These are phyloP conservation scores for Neoascia interrupta DNA, from an alignment of 2,888 invertebrate genomes.

Conservation along the genomic window DNA sequence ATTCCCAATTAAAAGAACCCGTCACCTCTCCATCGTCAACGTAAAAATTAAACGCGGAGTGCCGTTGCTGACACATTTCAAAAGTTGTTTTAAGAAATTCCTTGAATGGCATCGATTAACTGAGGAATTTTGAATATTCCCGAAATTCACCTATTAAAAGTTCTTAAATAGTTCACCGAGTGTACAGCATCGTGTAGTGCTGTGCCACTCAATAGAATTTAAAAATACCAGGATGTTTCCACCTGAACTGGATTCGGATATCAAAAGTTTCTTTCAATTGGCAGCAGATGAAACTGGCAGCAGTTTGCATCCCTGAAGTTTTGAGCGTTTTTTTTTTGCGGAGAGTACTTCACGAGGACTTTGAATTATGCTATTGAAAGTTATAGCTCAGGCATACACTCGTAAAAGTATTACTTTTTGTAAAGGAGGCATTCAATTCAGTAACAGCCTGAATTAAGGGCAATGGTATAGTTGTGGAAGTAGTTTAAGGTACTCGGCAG, in stretches of 20 bases:
- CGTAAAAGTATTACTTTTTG: too few relatives aligned
- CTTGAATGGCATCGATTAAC: conserved; percentile 57
- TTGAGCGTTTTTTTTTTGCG: not conserved
- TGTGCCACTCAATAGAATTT: conserved; percentile 9
- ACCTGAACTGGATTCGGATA: not conserved
- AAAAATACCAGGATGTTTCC: conserved; percentile 34
- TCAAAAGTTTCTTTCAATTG: conserved; percentile 48
- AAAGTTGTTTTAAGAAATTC: conserved; percentile 49
- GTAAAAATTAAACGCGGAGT: too few relatives aligned
- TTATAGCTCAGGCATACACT: too few relatives aligned
- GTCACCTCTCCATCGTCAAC: not conserved
- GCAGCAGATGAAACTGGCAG: conserved; percentile 57
- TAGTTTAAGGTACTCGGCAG: too few relatives aligned
- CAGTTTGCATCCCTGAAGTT: too few relatives aligned
- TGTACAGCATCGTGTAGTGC: too few relatives aligned
- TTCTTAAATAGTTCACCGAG: conserved; percentile 42
- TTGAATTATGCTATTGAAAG: too few relatives aligned
- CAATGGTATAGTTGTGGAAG: too few relatives aligned
- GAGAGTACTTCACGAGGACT: too few relatives aligned
- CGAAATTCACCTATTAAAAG: conserved; percentile 39
- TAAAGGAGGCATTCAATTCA: too few relatives aligned
- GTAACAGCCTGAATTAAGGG: too few relatives aligned
- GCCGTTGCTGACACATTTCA: conserved; percentile 43
- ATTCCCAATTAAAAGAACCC: conserved; percentile 2
- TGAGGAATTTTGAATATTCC: conserved; percentile 42